Evolutionary conservation across 2,113 vertebrate genomes (phyloP).

Genomic region (Prunella fulvescens): DNA sequence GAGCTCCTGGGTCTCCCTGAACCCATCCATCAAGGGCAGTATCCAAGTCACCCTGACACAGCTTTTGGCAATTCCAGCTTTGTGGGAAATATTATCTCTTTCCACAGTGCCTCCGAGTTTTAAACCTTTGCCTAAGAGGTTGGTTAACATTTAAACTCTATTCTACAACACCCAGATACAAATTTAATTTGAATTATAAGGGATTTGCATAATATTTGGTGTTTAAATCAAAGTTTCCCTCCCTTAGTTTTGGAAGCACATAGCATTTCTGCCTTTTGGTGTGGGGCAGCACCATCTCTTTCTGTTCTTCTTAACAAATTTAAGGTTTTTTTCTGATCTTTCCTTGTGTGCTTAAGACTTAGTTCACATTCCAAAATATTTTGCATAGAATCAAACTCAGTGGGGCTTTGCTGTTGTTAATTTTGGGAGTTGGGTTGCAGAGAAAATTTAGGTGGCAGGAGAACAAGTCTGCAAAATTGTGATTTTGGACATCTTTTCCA

Average conservation of each 20-base stretch:
- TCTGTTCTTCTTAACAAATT: not conserved
- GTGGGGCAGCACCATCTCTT: not conserved
- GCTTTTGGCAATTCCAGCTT: not conserved
- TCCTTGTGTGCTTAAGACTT: not conserved
- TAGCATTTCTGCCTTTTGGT: not conserved
- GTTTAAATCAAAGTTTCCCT: not conserved
- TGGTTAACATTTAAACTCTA: not conserved
- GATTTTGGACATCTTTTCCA: not conserved
- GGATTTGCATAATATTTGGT: not conserved
- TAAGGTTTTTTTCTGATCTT: not conserved
- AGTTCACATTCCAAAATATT: not conserved
- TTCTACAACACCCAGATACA: not conserved
- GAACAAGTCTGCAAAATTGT: not conserved
- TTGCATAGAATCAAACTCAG: not conserved
- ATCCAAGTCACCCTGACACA: not conserved
- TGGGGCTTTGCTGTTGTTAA: not conserved
- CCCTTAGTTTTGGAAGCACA: not conserved
- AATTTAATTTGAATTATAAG: not conserved
- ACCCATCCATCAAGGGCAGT: accelerated
- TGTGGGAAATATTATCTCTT: not conserved
- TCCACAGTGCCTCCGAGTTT: not conserved
- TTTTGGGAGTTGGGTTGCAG: not conserved
- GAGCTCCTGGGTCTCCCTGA: not conserved
- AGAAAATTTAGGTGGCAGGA: not conserved
- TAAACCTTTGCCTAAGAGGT: not conserved